Evolutionary conservation across 2,797 vertebrate genomes (phyloP).

Genomic region (Siniperca obscura): DNA sequence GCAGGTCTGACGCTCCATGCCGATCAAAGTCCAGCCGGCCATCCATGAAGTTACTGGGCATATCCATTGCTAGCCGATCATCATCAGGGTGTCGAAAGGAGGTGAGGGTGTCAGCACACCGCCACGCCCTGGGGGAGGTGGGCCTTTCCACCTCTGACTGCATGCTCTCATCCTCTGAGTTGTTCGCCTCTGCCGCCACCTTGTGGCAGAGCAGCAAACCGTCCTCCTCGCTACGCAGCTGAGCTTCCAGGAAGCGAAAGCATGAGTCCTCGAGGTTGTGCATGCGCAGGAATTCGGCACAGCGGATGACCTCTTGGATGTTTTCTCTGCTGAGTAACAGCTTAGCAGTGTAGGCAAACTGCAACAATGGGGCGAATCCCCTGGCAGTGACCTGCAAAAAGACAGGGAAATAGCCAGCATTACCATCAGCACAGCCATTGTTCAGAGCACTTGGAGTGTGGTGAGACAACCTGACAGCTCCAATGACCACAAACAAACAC

Average conservation of each 20-base stretch:
- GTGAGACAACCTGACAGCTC: conserved; percentile 85
- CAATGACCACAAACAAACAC: conserved; percentile 82
- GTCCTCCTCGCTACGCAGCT: conserved; percentile 94
- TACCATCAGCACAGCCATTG: conserved; percentile 88
- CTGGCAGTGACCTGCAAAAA: conserved; percentile 96
- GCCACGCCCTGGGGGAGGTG: conserved; percentile 85
- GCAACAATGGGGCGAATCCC: conserved; percentile 98
- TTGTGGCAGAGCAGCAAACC: conserved; percentile 91
- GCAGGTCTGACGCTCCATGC: conserved; percentile 86
- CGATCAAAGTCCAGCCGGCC: conserved; percentile 89
- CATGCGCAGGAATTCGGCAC: conserved; percentile 98
- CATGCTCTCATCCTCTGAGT: conserved; percentile 92
- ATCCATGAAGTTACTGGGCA: conserved; percentile 87
- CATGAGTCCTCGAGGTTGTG: conserved; percentile 99
- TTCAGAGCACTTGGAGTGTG: conserved; percentile 80
- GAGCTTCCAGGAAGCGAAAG: conserved; percentile 98
- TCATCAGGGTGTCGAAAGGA: conserved; percentile 87
- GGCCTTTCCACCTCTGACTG: conserved; percentile 88
- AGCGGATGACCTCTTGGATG: conserved; percentile 99
- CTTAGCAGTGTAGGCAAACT: conserved; percentile 99
- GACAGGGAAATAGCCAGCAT: conserved; percentile 88
- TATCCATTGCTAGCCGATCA: conserved; percentile 83
- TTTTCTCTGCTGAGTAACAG: conserved; percentile 99
- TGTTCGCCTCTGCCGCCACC: conserved; percentile 86
- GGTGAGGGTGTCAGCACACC: conserved; percentile 83